phyloP scores from a whole-genome alignment of 2,113 vertebrate genomes.

The Heliornis fulica region DNA sequence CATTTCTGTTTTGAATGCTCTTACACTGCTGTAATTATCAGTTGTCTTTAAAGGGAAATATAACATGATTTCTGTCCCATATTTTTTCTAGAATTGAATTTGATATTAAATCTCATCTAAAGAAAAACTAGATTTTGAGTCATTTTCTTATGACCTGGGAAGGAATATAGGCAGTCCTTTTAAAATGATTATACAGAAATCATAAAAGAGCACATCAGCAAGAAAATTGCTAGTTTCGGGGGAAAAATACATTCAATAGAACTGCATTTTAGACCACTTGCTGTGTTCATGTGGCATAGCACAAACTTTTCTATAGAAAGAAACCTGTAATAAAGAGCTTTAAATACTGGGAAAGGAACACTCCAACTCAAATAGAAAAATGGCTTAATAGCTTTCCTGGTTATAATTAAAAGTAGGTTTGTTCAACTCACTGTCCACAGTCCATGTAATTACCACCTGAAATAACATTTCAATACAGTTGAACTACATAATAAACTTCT shows the following conservation, averaged over 20 bases:
- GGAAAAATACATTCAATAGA: neutral
- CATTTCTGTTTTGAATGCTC: neutral
- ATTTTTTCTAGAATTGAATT: neutral
- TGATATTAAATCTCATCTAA: neutral
- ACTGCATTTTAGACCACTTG: neutral
- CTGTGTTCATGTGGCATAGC: neutral
- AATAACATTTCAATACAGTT: neutral
- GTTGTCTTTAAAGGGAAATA: neutral
- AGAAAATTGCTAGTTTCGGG: neutral
- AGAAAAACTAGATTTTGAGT: neutral
- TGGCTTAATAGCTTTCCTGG: neutral
- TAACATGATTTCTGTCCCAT: neutral
- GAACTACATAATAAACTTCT: neutral
- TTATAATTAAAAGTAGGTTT: slow-evolving; percentile 25
- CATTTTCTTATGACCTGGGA: neutral
- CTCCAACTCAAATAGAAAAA: neutral
- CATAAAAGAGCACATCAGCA: neutral
- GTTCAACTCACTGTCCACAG: neutral
- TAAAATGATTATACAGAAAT: neutral
- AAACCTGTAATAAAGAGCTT: neutral
- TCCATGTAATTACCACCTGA: neutral
- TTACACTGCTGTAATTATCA: neutral
- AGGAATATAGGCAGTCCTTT: neutral
- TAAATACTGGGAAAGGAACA: neutral
- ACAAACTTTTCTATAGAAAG: neutral